phyloP scores from a whole-genome alignment of 2,797 vertebrate genomes.

The Pseudomugil tenellus region DNA sequence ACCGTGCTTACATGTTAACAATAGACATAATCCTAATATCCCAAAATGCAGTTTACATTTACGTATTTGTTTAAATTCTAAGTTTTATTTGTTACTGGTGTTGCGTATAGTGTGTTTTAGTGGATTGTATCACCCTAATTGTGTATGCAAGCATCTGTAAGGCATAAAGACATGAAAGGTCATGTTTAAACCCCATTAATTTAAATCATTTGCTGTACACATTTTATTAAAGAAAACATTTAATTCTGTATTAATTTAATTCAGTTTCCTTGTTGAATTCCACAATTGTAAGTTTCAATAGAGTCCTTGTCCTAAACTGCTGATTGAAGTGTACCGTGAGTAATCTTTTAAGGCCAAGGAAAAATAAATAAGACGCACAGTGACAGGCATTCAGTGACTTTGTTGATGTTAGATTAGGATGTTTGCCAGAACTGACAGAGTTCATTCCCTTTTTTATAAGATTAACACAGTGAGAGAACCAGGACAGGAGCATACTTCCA shows the following conservation, averaged over 20 bases:
- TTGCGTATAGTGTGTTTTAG: background rate
- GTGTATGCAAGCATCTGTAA: background rate
- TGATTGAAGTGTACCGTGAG: background rate
- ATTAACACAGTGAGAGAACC: conserved; percentile 15
- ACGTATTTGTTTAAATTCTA: background rate
- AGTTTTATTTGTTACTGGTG: background rate
- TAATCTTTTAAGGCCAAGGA: background rate
- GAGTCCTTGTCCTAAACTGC: background rate
- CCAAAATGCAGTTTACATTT: background rate
- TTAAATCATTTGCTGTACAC: background rate
- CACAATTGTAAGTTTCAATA: no score
- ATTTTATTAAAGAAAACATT: background rate
- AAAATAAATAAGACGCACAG: background rate
- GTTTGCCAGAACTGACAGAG: conserved; percentile 12
- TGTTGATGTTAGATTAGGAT: background rate
- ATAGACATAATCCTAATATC: background rate
- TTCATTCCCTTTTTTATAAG: conserved; percentile 15
- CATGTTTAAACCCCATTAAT: background rate
- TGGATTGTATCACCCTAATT: background rate
- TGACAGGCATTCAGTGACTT: background rate
- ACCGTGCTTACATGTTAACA: background rate
- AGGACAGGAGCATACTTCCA: background rate
- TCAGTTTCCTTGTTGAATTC: no score
- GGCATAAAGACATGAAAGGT: background rate
- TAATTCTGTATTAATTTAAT: no score